These are phyloP conservation scores for Ypsolopha scabrella DNA, from an alignment of 2,888 invertebrate species.

Conservation along the genomic window DNA sequence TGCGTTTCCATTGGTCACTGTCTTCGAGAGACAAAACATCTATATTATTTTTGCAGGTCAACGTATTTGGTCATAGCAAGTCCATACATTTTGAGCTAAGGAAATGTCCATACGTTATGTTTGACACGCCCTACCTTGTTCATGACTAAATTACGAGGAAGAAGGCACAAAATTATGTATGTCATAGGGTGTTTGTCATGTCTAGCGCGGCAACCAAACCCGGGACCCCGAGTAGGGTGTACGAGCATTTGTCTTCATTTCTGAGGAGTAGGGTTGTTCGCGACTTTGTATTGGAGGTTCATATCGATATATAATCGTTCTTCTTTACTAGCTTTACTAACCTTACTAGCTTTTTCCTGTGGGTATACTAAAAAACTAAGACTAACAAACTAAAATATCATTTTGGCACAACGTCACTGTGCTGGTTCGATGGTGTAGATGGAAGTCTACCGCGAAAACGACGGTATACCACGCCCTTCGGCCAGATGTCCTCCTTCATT, in stretches of 20 bases:
- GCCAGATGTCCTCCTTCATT: too few species aligned
- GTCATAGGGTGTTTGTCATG: conserved; percentile 69
- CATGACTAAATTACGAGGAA: conserved; percentile 50
- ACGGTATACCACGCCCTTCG: too few species aligned
- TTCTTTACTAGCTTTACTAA: background rate
- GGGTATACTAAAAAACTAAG: too few species aligned
- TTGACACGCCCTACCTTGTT: conserved; percentile 22
- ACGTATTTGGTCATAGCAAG: too few species aligned
- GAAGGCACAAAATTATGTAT: conserved; percentile 57
- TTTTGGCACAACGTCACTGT: too few species aligned
- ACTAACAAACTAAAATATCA: too few species aligned
- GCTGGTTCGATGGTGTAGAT: too few species aligned
- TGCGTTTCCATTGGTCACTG: too few species aligned
- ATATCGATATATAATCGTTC: background rate
- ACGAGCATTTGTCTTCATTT: conserved; percentile 66
- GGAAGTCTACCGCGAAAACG: too few species aligned
- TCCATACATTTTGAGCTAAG: too few species aligned
- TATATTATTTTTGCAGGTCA: too few species aligned
- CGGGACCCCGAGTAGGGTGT: conserved; percentile 37
- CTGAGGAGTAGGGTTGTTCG: conserved; percentile 7
- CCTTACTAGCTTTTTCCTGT: background rate
- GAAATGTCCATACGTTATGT: background rate
- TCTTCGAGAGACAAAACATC: too few species aligned
- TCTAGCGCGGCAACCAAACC: conserved; percentile 47
- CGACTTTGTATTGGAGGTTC: background rate